phyloP scores from a whole-genome alignment of 2,113 vertebrate species.

The Onychorhynchus coronatus region DNA sequence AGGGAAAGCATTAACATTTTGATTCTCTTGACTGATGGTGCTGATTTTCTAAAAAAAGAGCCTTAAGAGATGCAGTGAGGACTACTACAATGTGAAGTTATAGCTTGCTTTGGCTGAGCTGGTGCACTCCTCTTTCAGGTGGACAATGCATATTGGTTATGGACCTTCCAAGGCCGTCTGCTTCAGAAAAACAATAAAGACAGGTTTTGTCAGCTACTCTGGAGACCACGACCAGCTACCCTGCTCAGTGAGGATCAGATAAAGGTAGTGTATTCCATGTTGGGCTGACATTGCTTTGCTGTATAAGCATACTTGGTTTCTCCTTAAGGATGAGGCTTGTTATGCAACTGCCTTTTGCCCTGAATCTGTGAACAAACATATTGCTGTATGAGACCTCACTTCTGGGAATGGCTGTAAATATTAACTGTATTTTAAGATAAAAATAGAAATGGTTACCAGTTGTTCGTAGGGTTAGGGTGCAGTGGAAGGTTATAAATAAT shows the following conservation, averaged over 20 bases:
- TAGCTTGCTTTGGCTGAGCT: not conserved
- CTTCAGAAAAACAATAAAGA: slow-evolving; percentile 98
- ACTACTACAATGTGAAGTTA: not conserved
- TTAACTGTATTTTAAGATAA: not conserved
- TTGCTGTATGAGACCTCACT: not conserved
- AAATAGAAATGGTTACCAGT: not conserved
- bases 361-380: not conserved
- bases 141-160: slow-evolving; percentile 98
- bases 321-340: not conserved
- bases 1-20: not conserved
- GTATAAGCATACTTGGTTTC: not conserved
- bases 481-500: not conserved
- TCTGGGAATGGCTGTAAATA: not conserved
- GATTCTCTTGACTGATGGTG: not conserved
- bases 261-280: slow-evolving; percentile 74
- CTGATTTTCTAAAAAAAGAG: not conserved
- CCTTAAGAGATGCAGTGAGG: not conserved
- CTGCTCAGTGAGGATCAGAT: slow-evolving; percentile 87
- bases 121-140: slow-evolving; percentile 74
- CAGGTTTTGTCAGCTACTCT: slow-evolving; percentile 95
- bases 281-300: not conserved
- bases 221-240: slow-evolving; percentile 90
- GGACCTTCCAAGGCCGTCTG: slow-evolving; percentile 97
- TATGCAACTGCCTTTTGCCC: not conserved
- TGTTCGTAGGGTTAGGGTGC: not conserved